Percentiles rank a stretch among this genome's conserved stretches.
phyloP scores from a whole-genome alignment of 2,113 vertebrate genomes.

The Ceratotherium simum region DNA sequence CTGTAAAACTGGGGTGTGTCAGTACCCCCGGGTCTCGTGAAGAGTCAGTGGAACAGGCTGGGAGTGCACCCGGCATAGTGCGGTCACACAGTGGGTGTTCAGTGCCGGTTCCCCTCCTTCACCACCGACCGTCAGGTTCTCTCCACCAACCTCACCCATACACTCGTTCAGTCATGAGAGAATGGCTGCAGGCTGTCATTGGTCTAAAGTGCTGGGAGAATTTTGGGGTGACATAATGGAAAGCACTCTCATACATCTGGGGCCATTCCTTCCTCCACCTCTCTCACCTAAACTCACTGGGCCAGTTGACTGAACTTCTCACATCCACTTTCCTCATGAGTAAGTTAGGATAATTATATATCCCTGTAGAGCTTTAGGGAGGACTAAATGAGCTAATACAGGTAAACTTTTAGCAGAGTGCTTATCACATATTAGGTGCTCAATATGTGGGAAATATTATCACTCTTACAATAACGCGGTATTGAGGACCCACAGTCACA shows the following conservation, averaged over 20 bases:
- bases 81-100: too few relatives aligned
- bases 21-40: neutral
- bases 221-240: neutral
- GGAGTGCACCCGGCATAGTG: accelerated
- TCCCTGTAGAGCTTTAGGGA: neutral
- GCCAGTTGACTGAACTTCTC: neutral
- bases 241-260: accelerated
- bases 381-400: neutral
- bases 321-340: neutral
- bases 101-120: neutral
- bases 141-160: neutral
- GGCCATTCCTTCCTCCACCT: neutral
- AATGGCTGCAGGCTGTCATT: neutral
- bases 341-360: neutral
- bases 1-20: neutral
- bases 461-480: neutral
- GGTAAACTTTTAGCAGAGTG: neutral
- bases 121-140: neutral
- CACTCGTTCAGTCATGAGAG: neutral
- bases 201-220: neutral
- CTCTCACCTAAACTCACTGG: neutral
- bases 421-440: neutral
- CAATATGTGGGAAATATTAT: neutral
- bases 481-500: neutral
- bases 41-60: too few relatives aligned